Evolutionary conservation across 2,888 invertebrate genomes (phyloP), one percentile per base, ranked within the genome.

Genomic region (Scelioninae gen. 2): DNA sequence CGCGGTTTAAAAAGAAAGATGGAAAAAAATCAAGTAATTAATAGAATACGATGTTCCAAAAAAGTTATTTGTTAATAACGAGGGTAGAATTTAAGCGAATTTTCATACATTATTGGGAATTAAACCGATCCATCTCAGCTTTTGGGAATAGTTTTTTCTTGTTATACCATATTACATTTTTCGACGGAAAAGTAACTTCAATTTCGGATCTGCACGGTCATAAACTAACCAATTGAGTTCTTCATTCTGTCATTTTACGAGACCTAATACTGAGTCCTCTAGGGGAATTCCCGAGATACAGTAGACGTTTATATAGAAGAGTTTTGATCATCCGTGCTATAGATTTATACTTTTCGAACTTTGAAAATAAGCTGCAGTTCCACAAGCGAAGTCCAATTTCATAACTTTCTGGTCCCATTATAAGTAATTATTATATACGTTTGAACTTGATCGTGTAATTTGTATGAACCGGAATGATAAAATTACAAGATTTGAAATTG

Each of bases 171-270:
- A 22, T 25, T 45, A 58, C 58, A 58, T 33, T 48, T 60, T 60
- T 60, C 46, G 48, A 31, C 60, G 28, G 1, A n/a, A 45, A 60
- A 48, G 60, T 60, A 48, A 60, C 37, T 60, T 60, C 37, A 48
- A 48, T 60, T 60, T 60, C 48, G 48, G 25, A 16, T 60, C 46
- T 48, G 60, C 18, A 18, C 46, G 60, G 37, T 37, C 60, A 37
- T 60, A 46, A 60, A 60, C 37, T 60, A 60, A 37, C 48, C 60
- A 60, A 60, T 48, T 48, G 60, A 60, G 60, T 48, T 48, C 60
- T 60, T 48, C 60, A 60, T 46, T 60, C 48, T 35, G 37, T 60
- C 60, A 48, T 60, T 60, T 60, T 60, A 60, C 48, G 60, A 60
- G 46, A 60, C 48, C 60, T 48, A 60, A 46, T 60, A 60, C 18